Base-by-base conservation (phyloP, 2,113 vertebrate species). In the Xerus inauris region DNA sequence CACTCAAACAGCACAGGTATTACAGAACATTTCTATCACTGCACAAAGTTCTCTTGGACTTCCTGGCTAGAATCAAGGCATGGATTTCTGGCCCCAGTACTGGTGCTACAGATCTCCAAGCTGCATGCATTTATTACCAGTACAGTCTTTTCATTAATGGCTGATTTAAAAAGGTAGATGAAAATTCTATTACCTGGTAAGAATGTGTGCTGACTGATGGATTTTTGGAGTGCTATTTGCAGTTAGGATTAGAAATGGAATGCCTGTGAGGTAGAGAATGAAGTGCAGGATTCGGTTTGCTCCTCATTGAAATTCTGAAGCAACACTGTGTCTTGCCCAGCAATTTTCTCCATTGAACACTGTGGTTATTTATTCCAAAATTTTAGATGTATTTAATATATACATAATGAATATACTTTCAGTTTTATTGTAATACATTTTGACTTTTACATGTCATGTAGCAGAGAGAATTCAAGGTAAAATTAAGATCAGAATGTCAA, bases 241-340 rank as follows among this genome's bases (percentile, higher is more conserved):
- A 81, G 76, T 83, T 94, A 72, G 14, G 86, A 73, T 96, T 91
- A 95, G 65, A 87, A 80, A n/a, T 10, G 32, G 22, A 72, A 69
- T 16, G 26, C 40, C 54, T 76, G 11, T 59, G 81, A 75, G 17
- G 54, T 45, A 6, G 84, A 94, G 81, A 91, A 81, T 26, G 57
- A 77, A 92, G 47, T 8, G 0, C 22, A 5, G 32, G 45, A 85
- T 92, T 96, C 92, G 10, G 35, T 67, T 62, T 24, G 28, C 28
- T 91, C 30, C 80, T 93, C 76, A 75, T 38, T 92, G 92, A 94
- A 87, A 92, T 96, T 95, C 80, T 28, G 20, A 72, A 64, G 42
- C 80, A 72, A 45, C 20, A 35, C 19, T 22, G 13, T 69, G 24
- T 45, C 40, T 86, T 82, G 84, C 59, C 82, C 38, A 40, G 38